Evolutionary conservation across 2,888 invertebrate species (phyloP), one percentile per base, ranked within the genome.

Genomic region (Sminthurinus aureus): DNA sequence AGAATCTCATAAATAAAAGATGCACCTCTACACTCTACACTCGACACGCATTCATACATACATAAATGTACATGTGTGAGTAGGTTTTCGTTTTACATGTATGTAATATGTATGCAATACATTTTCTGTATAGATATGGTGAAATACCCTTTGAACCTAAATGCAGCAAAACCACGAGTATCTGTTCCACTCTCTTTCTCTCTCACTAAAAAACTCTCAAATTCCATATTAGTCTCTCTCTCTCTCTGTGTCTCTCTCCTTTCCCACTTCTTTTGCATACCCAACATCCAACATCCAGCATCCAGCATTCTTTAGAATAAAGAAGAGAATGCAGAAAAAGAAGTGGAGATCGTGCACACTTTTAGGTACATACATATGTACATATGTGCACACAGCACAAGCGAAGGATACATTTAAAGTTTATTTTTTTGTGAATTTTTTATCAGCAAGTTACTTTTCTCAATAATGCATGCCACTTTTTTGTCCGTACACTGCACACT

Each of bases 1-100:
- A 79, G 69, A 67, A 79, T 79, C 79, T 79, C 79, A 79, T 79
- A 79, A 79, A 79, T 79, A 79, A 79, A 79, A 79, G 79, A 79
- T 79, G 79, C 79, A 79, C 69, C 69, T 79, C 69, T 79, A n/a
- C 69, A 38, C 38, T 38, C 38, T 38, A 38, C 38, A 38, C 38
- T 38, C 38, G 1, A 38, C 69, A 79, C 67, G 69, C 66, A 50
- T 64, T 22, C 20, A 0, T n/a, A 20, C 22, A 52, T 22, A 20
- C 58, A 12, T 67, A 18, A 9, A 18, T 12, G 12, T 20, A 20
- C 69, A 24, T 69, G 69, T 69, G 20, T 20, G 22, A 38, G 38
- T 1, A 38, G 38, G 38, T 38, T 38, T 38, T 38, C 1, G 38
- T 38, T 38, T 38, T 38, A 38, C 38, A 38, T 38, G 6, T 38